Percentiles rank a stretch among this genome's conserved stretches.
phyloP scores from a whole-genome alignment of 2,888 invertebrate genomes.

The Abrostola tripartita region DNA sequence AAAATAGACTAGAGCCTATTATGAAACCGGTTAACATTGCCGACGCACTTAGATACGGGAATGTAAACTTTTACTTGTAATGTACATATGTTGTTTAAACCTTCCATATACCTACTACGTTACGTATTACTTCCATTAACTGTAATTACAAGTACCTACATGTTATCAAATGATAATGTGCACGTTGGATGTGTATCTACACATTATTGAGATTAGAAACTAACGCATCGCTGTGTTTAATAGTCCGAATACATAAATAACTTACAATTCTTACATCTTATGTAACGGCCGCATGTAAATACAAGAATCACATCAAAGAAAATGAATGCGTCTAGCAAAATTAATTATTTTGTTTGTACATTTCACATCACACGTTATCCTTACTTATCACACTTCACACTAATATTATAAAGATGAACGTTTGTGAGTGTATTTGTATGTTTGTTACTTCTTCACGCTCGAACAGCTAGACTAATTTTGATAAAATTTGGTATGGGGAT shows the following conservation, averaged over 20 bases:
- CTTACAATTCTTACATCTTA: slow-evolving; percentile 18
- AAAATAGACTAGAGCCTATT: slow-evolving; percentile 81
- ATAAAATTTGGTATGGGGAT: no score
- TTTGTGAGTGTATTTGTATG: no score
- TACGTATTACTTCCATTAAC: slow-evolving; percentile 64
- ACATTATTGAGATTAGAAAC: slow-evolving; percentile 17
- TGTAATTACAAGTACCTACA: slow-evolving; percentile 34
- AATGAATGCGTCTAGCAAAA: slow-evolving; percentile 57
- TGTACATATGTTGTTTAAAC: slow-evolving; percentile 78
- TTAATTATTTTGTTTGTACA: slow-evolving; percentile 67
- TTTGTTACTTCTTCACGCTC: no score
- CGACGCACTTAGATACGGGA: slow-evolving; percentile 74
- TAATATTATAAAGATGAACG: no score
- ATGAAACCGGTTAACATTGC: slow-evolving; percentile 78
- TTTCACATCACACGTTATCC: slow-evolving; percentile 65
- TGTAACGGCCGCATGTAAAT: slow-evolving; percentile 28
- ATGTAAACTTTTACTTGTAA: slow-evolving; percentile 84
- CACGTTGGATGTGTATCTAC: slow-evolving; percentile 11
- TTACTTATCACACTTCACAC: no score
- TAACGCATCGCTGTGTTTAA: background rate
- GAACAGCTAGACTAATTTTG: no score
- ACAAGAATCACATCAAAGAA: slow-evolving; percentile 40
- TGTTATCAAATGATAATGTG: slow-evolving; percentile 21
- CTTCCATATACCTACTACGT: slow-evolving; percentile 66
- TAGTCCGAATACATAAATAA: slow-evolving; percentile 10